Percentiles rank a stretch among this genome's conserved stretches.
Conservation (phyloP, 2,113 vertebrate genomes). For the Podiceps cristatus region DNA sequence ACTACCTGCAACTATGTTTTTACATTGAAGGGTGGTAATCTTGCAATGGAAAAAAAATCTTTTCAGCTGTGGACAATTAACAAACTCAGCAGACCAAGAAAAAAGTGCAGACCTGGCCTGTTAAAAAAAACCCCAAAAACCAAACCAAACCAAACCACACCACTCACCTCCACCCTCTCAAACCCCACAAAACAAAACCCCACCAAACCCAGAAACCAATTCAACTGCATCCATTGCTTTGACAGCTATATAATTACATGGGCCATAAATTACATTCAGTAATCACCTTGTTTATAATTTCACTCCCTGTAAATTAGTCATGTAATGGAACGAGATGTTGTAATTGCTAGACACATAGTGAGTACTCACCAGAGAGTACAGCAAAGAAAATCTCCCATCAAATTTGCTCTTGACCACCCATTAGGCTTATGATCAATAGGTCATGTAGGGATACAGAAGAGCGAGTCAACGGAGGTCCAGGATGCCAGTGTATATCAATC, state of each 20-base stretch:
- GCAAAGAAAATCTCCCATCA: not conserved
- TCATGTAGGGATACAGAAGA: rapidly evolving
- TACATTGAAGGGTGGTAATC: constrained; percentile 23
- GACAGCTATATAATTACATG: constrained; percentile 74
- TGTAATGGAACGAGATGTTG: constrained; percentile 63
- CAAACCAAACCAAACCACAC: not conserved
- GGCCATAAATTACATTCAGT: constrained; percentile 67
- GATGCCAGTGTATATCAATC: not conserved
- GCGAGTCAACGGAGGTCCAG: not conserved
- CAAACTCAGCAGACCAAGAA: constrained; percentile 45
- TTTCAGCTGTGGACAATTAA: constrained; percentile 65
- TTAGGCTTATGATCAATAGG: not conserved
- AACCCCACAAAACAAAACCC: not conserved
- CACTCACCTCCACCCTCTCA: not conserved
- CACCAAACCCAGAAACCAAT: not conserved
- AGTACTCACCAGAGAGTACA: constrained; percentile 14
- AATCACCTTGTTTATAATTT: constrained; percentile 78
- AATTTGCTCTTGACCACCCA: not conserved
- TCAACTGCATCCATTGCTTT: constrained; percentile 46
- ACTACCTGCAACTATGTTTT: not conserved
- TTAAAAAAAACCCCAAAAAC: not conserved
- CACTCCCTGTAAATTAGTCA: constrained; percentile 71
- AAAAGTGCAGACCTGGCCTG: not conserved
- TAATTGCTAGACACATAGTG: constrained; percentile 15
- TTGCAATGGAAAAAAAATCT: constrained; percentile 14